Evolutionary conservation across 2,888 invertebrate genomes (phyloP), one percentile per base, ranked within the genome.

Genomic region (Erpobdella octoculata): DNA sequence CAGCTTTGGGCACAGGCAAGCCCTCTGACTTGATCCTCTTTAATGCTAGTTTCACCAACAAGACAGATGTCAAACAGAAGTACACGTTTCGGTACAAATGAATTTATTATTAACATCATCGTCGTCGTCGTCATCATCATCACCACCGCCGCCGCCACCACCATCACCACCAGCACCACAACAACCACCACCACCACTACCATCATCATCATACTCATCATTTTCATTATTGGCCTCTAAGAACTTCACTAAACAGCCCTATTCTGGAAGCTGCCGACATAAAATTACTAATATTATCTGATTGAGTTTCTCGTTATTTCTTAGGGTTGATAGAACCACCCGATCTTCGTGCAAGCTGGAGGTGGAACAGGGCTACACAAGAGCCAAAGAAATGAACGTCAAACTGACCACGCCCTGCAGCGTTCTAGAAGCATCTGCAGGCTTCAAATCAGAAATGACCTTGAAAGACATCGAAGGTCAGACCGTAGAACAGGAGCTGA

Each of bases 331-430:
- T 70, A 74, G 82, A 58, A 77, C 78, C 2, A 82, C 82, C 0
- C 74, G 77, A 0, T 81, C 80, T 36, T 77, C 77, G 9, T 79
- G 79, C 65, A 78, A 77, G 5, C 79, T 80, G 6, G 71, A 73
- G 9, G 77, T 82, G 21, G 77, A 77, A 6, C 79, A 80, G 70
- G 80, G 73, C 6, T 74, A 48, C 71, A 75, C 74, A 18, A 46
- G 48, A 46, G 85, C 84, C 5, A 78, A 81, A 33, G 82, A 83
- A 75, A 80, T 84, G 59, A 82, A 83, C 73, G 76, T 85, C n/a
- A 83, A 81, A 72, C 78, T 85, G 65, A 83, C 83, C 68, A 82
- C 84, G 48, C 85, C 85, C 5, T 80, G 83, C 68, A 84, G 84
- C 72, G 77, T 81, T 0, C 74, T 80, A 28, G 78, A 83, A 78